These are phyloP conservation scores for Lophotriccus pileatus DNA, from an alignment of 2,797 vertebrate genomes.

Conservation along the genomic window DNA sequence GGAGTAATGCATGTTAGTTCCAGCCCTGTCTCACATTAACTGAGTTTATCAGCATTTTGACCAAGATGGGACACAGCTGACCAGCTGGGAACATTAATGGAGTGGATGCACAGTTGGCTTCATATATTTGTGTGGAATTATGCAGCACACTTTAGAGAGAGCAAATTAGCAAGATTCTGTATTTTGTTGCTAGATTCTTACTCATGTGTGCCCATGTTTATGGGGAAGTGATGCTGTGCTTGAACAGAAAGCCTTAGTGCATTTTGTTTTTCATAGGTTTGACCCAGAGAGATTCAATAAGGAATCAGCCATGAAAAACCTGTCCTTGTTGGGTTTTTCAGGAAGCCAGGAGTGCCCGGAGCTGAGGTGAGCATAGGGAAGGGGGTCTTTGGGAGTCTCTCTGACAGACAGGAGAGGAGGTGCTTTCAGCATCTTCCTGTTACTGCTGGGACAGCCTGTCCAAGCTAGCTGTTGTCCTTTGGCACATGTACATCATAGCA, in stretches of 20 bases:
- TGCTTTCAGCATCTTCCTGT: neutral
- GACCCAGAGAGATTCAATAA: constrained; percentile 90
- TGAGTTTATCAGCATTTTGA: constrained; percentile 19
- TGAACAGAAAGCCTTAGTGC: neutral
- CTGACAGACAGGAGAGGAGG: neutral
- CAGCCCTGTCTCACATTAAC: neutral
- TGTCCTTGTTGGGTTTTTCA: constrained; percentile 91
- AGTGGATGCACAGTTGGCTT: neutral
- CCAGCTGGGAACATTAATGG: neutral
- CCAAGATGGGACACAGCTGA: neutral
- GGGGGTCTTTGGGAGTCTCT: neutral
- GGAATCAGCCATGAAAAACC: constrained; percentile 82
- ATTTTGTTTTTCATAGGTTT: constrained; percentile 79
- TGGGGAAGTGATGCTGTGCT: neutral
- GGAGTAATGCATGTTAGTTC: neutral
- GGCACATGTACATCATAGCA: neutral
- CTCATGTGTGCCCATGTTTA: fast-evolving
- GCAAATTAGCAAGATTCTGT: neutral
- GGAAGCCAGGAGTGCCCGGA: constrained; percentile 92
- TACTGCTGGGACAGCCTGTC: neutral
- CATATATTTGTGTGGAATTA: neutral
- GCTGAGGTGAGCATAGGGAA: constrained; percentile 79
- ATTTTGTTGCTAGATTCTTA: neutral
- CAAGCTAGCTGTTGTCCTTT: neutral
- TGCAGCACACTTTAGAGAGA: neutral